Evolutionary conservation across 2,888 invertebrate species (phyloP).

Genomic region (Limnephilus auricula): DNA sequence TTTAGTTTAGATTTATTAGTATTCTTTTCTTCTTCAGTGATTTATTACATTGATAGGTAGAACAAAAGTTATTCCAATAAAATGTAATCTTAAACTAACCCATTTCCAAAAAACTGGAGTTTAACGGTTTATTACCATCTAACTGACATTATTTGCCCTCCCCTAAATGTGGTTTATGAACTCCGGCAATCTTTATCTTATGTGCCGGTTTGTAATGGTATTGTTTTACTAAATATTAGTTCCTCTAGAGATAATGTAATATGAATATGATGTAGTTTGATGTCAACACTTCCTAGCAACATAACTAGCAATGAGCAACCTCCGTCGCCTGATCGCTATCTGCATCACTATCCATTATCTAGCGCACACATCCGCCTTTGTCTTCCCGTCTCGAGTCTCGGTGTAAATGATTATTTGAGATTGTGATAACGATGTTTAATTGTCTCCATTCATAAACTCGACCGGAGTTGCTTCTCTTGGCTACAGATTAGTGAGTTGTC

Average conservation of each 20-base stretch:
- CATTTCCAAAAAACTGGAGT: too few relatives aligned
- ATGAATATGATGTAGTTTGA: not conserved
- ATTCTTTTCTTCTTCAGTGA: too few relatives aligned
- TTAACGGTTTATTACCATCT: too few relatives aligned
- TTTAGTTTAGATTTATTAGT: too few relatives aligned
- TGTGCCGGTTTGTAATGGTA: too few relatives aligned
- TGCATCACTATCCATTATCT: constrained; percentile 23
- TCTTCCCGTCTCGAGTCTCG: constrained; percentile 30
- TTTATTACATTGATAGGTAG: too few relatives aligned
- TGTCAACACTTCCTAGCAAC: not conserved
- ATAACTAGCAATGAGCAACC: not conserved
- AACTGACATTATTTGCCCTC: too few relatives aligned
- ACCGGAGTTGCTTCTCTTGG: not conserved
- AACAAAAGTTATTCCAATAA: too few relatives aligned
- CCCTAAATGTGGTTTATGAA: too few relatives aligned
- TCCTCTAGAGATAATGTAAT: not conserved
- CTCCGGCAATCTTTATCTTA: too few relatives aligned
- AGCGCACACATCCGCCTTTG: constrained; percentile 39
- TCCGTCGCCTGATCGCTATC: not conserved
- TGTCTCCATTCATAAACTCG: constrained; percentile 44
- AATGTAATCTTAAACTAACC: too few relatives aligned
- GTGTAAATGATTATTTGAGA: constrained; percentile 46
- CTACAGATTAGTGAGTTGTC: not conserved
- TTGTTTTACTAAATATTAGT: not conserved
- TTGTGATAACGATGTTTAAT: constrained; percentile 46